Base-by-base conservation (phyloP, 1,140 invertebrate species). In the Bombus sibiricus region DNA sequence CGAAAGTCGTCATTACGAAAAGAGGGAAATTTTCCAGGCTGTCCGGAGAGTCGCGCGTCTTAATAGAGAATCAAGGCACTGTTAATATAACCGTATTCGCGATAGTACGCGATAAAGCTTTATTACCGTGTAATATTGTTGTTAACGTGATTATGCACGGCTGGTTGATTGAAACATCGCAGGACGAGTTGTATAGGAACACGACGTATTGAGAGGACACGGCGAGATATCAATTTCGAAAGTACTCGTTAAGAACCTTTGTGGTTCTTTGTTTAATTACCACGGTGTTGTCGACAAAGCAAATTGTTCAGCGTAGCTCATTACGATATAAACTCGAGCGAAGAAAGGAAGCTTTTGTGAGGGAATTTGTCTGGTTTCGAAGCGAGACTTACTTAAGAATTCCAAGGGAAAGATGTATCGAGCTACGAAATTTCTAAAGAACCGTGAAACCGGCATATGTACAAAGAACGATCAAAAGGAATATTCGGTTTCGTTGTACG, bases 61-160 rank as follows among this genome's bases (percentile, higher is more conserved):
- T 69, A 83, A 88, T 71, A 39, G 39, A 34, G 57, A 64, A 53
- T 53, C 47, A 22, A 53, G 47, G 5, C 5, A 0, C 47, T 53
- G 47, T 8, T 53, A 22, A 53, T 53, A 53, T 22, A 53, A 18
- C 18, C 47, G 47, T 53, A 22, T 53, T 18, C 47, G 47, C 6
- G 47, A 53, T 53, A 53, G 47, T 8, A 22, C 47, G 47, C 18
- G 47, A 53, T 22, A 53, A 34, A 62, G 75, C 81, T 81, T 87
- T 79, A 68, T 81, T 76, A 75, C 71, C 64, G 10, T 64, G 39
- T 64, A 71, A 69, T 73, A 71, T 81, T 85, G 72, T 81, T 81
- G 71, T 83, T 75, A 75, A 87, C 72, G 69, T 64, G 71, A 87
- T 81, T 87, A 86, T 57, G 71, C 69, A 39, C 22, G 37, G 47